Base-by-base conservation (phyloP, 2,113 vertebrate genomes). In the Argyrosomus japonicus region DNA sequence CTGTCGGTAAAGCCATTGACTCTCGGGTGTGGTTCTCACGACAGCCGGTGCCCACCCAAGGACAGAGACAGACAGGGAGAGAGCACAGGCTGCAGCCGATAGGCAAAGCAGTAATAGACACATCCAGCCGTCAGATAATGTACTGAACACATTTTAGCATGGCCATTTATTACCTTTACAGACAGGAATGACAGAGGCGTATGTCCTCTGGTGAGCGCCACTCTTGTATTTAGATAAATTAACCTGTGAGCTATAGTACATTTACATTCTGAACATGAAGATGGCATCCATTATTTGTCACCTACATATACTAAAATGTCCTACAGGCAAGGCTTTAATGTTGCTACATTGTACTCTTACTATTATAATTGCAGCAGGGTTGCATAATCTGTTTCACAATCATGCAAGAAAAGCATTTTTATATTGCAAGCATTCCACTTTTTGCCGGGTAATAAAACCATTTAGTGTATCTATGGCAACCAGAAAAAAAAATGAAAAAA, bases 21-120 rank as follows among this genome's bases (percentile, higher is more conserved):
- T 91, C 83, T 84, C 70, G 93, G 92, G 94, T 91, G 93, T 93
- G 94, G 92, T 92, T 93, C 90, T 90, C 83, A 88, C 81, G 65
- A 82, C 82, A 79, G 85, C 77, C 77, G 57, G 70, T 86, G 87
- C 89, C 91, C 89, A 93, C 89, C 82, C 89, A 91, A 90, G 89
- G 89, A 86, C 89, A 87, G 88, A 88, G 79, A 45, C 75, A 23
- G 77, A 57, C 56, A 63, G 75, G 5, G 82, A 75, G 71, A 53
- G 54, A 77, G 69, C 40, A 27, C 43, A 56, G 86, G 61, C 81
- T 79, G 85, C 87, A 72, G 83, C 70, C 63, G 54, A 62, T 45
- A 36, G 75, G 18, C 32, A 71, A 63, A 75, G 45, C 45, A 47
- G 13, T 47, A 79, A 86, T 48, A 78, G 79, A 88, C 77, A 83